Conservation (phyloP, 2,888 invertebrate genomes). For the Melanophora roralis region DNA sequence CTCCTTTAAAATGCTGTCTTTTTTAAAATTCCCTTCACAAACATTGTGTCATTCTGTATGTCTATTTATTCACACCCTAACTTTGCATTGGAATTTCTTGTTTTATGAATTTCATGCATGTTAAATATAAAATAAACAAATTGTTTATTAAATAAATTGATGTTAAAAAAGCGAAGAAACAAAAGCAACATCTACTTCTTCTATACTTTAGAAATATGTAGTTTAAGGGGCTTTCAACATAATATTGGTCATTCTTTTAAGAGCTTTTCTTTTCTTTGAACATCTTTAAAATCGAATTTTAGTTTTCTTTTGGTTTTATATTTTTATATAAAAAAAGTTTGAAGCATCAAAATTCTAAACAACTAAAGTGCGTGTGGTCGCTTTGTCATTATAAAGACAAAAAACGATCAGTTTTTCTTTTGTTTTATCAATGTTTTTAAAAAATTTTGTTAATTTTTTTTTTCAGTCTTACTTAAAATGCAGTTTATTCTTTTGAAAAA, state of each 20-base stretch:
- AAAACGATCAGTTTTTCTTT: constrained; percentile 1
- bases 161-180: constrained; percentile 9
- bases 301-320: constrained; percentile 15
- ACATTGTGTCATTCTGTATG: neutral
- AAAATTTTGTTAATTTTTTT: neutral
- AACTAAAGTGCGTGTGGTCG: constrained; percentile 43
- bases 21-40: neutral
- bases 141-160: constrained; percentile 20
- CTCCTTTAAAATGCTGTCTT: neutral
- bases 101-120: constrained; percentile 9
- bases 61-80: neutral
- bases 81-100: neutral
- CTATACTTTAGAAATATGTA: neutral
- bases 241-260: constrained; percentile 51
- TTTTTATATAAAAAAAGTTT: no score
- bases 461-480: constrained; percentile 38
- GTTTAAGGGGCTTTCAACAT: constrained; percentile 27
- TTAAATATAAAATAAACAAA: constrained; percentile 15
- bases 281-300: constrained; percentile 35
- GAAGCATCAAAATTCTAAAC: neutral
- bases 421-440: neutral
- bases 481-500: constrained; percentile 51
- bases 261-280: constrained; percentile 36
- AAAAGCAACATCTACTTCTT: constrained; percentile 25
- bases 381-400: constrained; percentile 32